Evolutionary conservation across 2,888 invertebrate genomes (phyloP), one percentile per base, ranked within the genome.

Genomic region (Tuta absoluta): DNA sequence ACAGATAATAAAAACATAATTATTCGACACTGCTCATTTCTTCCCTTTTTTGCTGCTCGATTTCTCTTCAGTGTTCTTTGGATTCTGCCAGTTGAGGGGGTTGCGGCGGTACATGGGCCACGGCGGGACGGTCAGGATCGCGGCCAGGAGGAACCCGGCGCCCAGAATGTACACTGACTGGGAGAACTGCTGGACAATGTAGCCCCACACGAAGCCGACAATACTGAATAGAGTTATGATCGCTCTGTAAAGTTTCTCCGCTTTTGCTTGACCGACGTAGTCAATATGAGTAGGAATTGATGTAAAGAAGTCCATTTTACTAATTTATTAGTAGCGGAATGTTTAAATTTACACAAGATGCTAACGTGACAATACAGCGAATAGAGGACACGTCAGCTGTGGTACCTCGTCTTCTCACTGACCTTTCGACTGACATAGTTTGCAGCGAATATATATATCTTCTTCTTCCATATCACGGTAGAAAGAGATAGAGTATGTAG

Each of bases 51-150:
- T 93, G 69, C 85, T 82, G 33, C 92, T 82, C 28, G 92, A 77
- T 77, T 88, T 87, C 65, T 85, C 93, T 84, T 91, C 91, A 8
- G 79, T 75, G 66, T 68, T 90, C 70, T 76, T 86, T 58, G 95
- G 94, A 80, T 96, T 97, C 81, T 97, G 97, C 98, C 98, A 98
- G 69, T 95, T 95, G 5, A 98, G 89, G 1, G 98, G 95, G 79
- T 97, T 96, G 69, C 94, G 94, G 68, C 98, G 93, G 79, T 97
- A 98, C 94, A 98, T 96, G 0, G 98, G 97, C 98, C 98, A 98
- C n/a, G 98, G 98, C 28, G 98, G 98, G 75, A 98, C 95, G 0
- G 98, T 97, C 56, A 98, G 84, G 78, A 98, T 87, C 49, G 96
- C 95, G 56, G 98, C 97, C 68, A 98, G 88, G 0, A 96, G 91